Evolutionary conservation across 2,888 invertebrate species (phyloP), one percentile per base, ranked within the genome.

Genomic region (Onchidella celtica): DNA sequence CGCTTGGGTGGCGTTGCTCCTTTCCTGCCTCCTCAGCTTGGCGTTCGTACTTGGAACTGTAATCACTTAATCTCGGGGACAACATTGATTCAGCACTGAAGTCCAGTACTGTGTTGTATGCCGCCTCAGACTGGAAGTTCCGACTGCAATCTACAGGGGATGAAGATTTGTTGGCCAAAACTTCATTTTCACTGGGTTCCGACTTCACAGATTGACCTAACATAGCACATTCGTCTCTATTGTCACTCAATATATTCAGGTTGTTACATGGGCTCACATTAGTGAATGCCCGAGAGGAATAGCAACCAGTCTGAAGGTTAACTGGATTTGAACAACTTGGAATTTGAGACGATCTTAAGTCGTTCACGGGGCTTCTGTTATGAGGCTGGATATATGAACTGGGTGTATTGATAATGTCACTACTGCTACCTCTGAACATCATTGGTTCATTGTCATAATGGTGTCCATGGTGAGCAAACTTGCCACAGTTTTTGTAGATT

Each of bases 321-420:
- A n/a, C n/a, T n/a, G n/a, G n/a, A 11, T 47, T 36, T 47, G 55
- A 38, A 29, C 36, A 14, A 21, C 36, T 66, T 1, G 66, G 36
- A n/a, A 66, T 55, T 29, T 76, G 72, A 1, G 55, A 55, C 11
- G 70, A 36, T 47, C 57, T 77, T 17, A 72, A 59, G 24, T 77
- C 83, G 14, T 76, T 73, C 2, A 70, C 79, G 32, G 79, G 70
- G 32, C 55, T 57, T 27, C 76, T 83, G n/a, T 57, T 72, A 34
- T 66, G 40, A 38, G 59, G 61, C 21, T 73, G 76, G 27, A 24
- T 59, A 32, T 34, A 73, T 2, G 73, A 27, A 47, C 75, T 73
- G 27, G 79, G 47, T 27, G 40, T 77, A 47, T 68, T 63, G 47
- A 55, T 72, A 0, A 11, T 38, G 21, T 66, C 75, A 11, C 24